Evolutionary conservation across 1,140 invertebrate species (phyloP), one percentile per base, ranked within the genome.

Genomic region (Dendroctonus valens): DNA sequence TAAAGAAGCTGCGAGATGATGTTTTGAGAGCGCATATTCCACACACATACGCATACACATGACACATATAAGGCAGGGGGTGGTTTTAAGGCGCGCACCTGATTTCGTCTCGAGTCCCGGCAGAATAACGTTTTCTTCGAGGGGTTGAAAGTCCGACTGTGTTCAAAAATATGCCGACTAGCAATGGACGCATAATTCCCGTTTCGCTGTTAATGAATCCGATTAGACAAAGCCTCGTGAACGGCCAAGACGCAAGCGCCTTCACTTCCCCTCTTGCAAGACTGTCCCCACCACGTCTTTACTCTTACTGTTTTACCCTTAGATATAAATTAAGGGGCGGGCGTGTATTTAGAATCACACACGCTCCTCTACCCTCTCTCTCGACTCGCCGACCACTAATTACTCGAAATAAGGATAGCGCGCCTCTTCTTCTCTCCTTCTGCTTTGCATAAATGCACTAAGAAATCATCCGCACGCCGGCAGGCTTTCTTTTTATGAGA

Each of bases 191-290:
- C 79, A 81, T 81, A 80, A 81, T 80, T 81, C 79, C 79, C 73
- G 78, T 77, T 79, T 80, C 77, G 74, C 76, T 76, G 80, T 81
- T 81, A 81, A 81, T 81, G 80, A 81, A 81, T 81, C 80, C 79
- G 80, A 81, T 81, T 81, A 81, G 79, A 81, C 79, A 81, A 81
- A 80, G 79, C 78, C 74, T 75, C 73, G 73, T 73, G 72, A 78
- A 72, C 70, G 70, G 70, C 75, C 73, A 79, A 76, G 74, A 79
- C 79, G 79, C 79, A 76, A 76, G 79, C 79, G 79, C 77, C 74
- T 73, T 72, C 69, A 61, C 74, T 63, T 71, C 73, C 74, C 72
- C 74, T 74, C 69, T 67, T 62, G 70, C 70, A 74, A 72, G 71
- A 73, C 74, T 74, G 59, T 62, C 71, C 69, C 72, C 72, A 70